Base-by-base conservation (phyloP, 2,888 invertebrate species). In the Sarcophaga caerulescens region DNA sequence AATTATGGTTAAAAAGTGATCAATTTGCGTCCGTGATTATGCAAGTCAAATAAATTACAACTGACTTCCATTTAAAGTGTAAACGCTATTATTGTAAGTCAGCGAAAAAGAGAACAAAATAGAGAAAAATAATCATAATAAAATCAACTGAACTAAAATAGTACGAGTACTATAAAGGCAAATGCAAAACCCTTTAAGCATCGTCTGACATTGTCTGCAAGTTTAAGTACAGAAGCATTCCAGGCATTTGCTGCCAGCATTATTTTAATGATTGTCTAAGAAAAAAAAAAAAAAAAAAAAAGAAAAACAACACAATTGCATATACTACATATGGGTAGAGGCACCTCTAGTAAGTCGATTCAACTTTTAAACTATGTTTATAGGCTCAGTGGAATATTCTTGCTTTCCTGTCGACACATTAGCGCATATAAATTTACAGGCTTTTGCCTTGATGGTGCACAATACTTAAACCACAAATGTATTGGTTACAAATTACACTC, bases 1-100 rank as follows among this genome's bases (percentile, higher is more conserved):
- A 82, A 82, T 82, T 80, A 84, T 83, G 71, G 74, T 79, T 77
- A 69, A 86, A 78, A 75, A 84, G 76, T 84, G 81, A 75, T 85
- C 77, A 85, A 87, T 71, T 81, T 85, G 78, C 81, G 66, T 71
- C 47, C 70, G 73, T 77, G 87, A 84, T 82, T 87, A 69, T 85
- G 71, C 77, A 66, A 83, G 79, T 75, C 76, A 85, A 87, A 87
- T 87, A 87, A 85, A 87, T 85, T 85, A 85, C 85, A 81, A 83
- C 47, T 76, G 85, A 74, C 85, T 87, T 81, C 75, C 59, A 87
- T 85, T 83, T 81, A 81, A 81, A 71, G 62, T 57, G 47, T 63
- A 69, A 74, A 69, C 68, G 78, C 60, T 23, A 17, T 35, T n/a
- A n/a, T 57, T 74, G 74, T 52, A 74, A 57, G 21, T 45, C 47